phyloP scores from a whole-genome alignment of 2,888 invertebrate genomes.

The Drosophila maculinotata region DNA sequence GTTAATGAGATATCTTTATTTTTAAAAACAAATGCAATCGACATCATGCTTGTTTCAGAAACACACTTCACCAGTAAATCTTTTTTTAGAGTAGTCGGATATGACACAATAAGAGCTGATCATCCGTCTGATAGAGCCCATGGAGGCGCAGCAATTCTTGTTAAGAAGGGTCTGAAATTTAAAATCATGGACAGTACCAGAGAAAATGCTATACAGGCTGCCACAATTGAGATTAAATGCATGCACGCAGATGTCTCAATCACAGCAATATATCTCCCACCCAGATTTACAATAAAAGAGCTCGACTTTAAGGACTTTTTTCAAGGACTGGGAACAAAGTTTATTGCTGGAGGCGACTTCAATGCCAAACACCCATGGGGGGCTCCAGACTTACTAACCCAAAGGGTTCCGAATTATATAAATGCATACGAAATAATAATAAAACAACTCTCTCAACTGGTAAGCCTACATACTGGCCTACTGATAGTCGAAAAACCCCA shows the following conservation, averaged over 20 bases:
- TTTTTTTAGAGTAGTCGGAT: conserved; percentile 2
- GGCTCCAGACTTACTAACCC: too few relatives aligned
- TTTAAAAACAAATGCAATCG: conserved; percentile 6
- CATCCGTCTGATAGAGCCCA: neutral
- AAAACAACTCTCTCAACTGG: conserved; percentile 8
- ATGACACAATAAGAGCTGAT: conserved; percentile 10
- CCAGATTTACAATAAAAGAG: conserved; percentile 5
- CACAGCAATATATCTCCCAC: conserved; percentile 3
- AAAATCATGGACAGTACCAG: conserved; percentile 12
- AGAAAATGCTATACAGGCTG: conserved; percentile 9
- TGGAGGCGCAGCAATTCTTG: neutral
- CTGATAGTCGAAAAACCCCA: neutral
- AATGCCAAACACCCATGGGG: too few relatives aligned
- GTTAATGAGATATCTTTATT: conserved; percentile 5
- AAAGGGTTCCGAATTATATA: too few relatives aligned
- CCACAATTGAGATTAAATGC: conserved; percentile 2
- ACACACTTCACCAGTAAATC: conserved; percentile 5
- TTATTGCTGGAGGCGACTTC: neutral
- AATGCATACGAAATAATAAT: neutral
- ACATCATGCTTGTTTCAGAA: conserved; percentile 8
- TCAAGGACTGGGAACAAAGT: neutral
- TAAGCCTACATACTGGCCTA: conserved; percentile 14
- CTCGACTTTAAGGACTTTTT: conserved; percentile 4
- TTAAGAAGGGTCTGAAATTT: neutral
- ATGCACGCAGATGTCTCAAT: conserved; percentile 9